These are phyloP conservation scores for Bursaphelenchus mucronatus DNA, from an alignment of 1,140 invertebrate species.

Conservation along the genomic window DNA sequence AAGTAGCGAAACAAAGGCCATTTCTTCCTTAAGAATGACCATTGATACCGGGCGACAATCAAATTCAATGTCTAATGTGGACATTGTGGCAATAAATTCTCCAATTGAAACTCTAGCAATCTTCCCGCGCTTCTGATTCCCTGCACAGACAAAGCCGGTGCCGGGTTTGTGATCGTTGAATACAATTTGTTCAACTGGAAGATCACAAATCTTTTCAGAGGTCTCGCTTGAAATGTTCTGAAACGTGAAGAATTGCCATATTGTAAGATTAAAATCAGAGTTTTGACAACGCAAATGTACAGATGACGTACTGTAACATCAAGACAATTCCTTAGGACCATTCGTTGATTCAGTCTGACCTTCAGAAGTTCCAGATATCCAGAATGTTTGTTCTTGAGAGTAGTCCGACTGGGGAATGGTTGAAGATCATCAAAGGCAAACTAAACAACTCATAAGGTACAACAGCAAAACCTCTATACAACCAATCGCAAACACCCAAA, in stretches of 20 bases:
- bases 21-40: slow-evolving; percentile 56
- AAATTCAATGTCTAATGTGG: slow-evolving; percentile 62
- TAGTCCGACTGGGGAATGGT: slow-evolving; percentile 63
- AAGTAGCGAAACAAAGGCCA: slow-evolving; percentile 63
- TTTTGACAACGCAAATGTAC: no score
- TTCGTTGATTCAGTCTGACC: slow-evolving; percentile 62
- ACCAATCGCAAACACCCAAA: not conserved
- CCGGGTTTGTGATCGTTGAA: slow-evolving; percentile 42
- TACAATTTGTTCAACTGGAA: slow-evolving; percentile 50
- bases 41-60: slow-evolving; percentile 64
- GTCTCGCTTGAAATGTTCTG: not conserved
- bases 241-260: not conserved
- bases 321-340: slow-evolving; percentile 55
- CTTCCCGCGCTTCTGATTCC: slow-evolving; percentile 63
- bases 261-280: not conserved
- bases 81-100: slow-evolving; percentile 61
- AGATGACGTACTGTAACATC: slow-evolving; percentile 21
- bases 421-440: slow-evolving; percentile 65
- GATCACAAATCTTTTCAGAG: slow-evolving; percentile 49
- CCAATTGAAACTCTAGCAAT: slow-evolving; percentile 59
- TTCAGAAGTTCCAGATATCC: slow-evolving; percentile 64
- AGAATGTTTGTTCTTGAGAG: slow-evolving; percentile 63
- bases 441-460: slow-evolving; percentile 48
- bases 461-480: not conserved
- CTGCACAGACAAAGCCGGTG: slow-evolving; percentile 61